Base-by-base conservation (phyloP, 2,797 vertebrate species). In the Spinus pinus region DNA sequence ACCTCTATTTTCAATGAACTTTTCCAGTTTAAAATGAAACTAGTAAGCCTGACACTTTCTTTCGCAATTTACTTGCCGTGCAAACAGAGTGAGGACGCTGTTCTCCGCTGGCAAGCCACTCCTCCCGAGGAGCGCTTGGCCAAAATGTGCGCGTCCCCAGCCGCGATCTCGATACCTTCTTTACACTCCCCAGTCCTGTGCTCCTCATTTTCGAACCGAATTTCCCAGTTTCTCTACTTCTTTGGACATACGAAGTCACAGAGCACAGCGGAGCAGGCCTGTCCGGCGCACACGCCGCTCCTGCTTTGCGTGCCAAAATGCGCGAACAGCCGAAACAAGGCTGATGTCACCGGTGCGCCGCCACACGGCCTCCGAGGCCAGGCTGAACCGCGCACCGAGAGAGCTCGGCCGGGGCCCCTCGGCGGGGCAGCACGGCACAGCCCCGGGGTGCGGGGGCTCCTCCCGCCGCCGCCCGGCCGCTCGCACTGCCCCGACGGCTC, bases 211-310 rank as follows among this genome's bases (percentile, higher is more conserved):
- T 7, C 3, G 10, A 54, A 4, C 7, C 3, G 24, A 20, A 60
- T 64, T 14, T 30, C 58, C 41, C 41, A 1, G 27, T 18, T 35
- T 39, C 47, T n/a, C 47, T 2, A 6, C 13, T 14, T 20, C 23
- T 65, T 17, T 6, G 6, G 8, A 3, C 33, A 6, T 0, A 3
- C 0, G 0, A 9, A 4, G 8, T 3, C 7, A 21, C 0, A 13
- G 33, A 33, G 23, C 25, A 5, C 7, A 14, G n/a, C 0, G 3
- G 3, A 21, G 31, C 2, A 14, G 5, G 33, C 37, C 53, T 1
- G 27, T 4, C 4, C 3, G 2, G 9, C 0, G 7, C 28, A 14
- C 47, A 12, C 1, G 9, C 47, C 10, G 6, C 37, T 49, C 30
- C 0, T 0, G 35, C 53, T 25, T 1, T 6, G 20, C 3, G 0